These are phyloP conservation scores for Caenorhabditis tropicalis DNA, from an alignment of 1,140 invertebrate species.

Conservation along the genomic window DNA sequence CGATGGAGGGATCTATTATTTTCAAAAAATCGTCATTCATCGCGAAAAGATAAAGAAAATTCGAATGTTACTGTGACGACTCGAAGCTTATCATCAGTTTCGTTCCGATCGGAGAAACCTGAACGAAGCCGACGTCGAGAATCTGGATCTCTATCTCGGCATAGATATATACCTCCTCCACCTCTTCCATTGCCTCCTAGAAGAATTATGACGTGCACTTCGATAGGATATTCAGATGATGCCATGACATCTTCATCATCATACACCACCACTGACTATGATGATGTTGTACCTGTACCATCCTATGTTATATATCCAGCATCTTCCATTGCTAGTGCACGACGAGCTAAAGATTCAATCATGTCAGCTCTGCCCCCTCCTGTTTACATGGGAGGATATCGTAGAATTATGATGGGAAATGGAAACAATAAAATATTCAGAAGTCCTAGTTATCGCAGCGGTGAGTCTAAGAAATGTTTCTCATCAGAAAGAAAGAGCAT, in stretches of 20 bases:
- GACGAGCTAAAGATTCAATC: background rate
- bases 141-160: background rate
- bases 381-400: background rate
- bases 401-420: background rate
- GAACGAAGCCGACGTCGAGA: background rate
- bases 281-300: background rate
- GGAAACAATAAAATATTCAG: background rate
- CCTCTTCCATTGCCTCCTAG: constrained; percentile 8
- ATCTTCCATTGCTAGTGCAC: background rate
- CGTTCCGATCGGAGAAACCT: background rate
- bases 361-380: background rate
- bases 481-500: constrained; percentile 1
- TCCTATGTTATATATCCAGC: constrained; percentile 30
- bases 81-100: constrained; percentile 22
- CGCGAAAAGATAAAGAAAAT: constrained; percentile 32
- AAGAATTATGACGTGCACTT: constrained; percentile 6
- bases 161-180: constrained; percentile 2
- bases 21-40: background rate
- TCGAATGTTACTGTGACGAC: background rate
- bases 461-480: background rate
- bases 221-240: constrained; percentile 13
- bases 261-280: constrained; percentile 4
- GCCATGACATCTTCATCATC: constrained; percentile 15
- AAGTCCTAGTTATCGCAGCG: constrained; percentile 11
- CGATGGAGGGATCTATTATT: constrained; percentile 18